Base-by-base conservation (phyloP, 2,113 vertebrate genomes). In the Elephantulus edwardii region DNA sequence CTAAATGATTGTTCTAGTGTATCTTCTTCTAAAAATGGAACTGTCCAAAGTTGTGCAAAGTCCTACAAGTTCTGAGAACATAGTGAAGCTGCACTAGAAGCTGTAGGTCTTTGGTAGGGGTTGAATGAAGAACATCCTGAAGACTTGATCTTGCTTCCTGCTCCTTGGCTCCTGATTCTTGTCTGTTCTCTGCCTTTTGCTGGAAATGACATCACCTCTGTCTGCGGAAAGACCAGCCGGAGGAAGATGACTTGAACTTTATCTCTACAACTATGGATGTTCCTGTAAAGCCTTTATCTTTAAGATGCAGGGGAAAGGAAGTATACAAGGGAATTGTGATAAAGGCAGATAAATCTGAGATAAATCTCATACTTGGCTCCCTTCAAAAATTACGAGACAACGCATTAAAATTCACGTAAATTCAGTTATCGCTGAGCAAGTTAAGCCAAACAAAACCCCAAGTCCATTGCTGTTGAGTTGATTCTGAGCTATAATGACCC, bases 161-260 rank as follows among this genome's bases (percentile, higher is more conserved):
- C 14, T 90, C 6, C 38, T 82, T 22, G 11, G 46, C 71, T 83
- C 54, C 28, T 35, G 82, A 72, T 35, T 68, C 77, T 91, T 70
- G 42, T 42, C 30, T 91, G 10, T 24, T 46, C 71, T 83, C 72
- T 1, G 13, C 40, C 28, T 83, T 85, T 83, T 52, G 42, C 68
- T 91, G 76, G 82, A 90, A 86, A 90, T 94, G 83, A 83, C 54
- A 90, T 77, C 86, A 86, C 19, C 30, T 50, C 48, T 28, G 72
- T 56, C 10, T 80, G 44, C 22, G 58, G 12, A 83, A 68, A 11
- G 42, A 70, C 22, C 20, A 79, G 30, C 22, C 46, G 48, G n/a
- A n/a, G n/a, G n/a, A n/a, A 70, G 46, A 68, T 48, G 48, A 83
- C n/a, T 26, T 81, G 83, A 6, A 28, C 46, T 85, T 92, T 50